Base-by-base conservation (phyloP, 2,797 vertebrate genomes). In the Bufotes viridis region DNA sequence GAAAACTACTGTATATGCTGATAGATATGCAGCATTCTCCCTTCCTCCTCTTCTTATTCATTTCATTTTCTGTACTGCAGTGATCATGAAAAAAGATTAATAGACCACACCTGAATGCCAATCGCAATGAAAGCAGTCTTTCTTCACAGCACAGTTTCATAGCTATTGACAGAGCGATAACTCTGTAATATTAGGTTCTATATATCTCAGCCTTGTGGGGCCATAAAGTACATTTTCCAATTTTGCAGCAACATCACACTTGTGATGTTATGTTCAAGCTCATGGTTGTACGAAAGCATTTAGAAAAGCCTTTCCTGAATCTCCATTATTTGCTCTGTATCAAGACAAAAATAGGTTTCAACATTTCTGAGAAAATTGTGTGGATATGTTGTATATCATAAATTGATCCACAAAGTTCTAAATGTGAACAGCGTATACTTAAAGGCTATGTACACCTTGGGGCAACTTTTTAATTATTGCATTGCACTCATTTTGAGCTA, bases 111-210 rank as follows among this genome's bases (percentile, higher is more conserved):
- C 81, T 90, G 90, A 87, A 90, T 90, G 87, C 87, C 87, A 84
- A 78, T 81, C 78, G 87, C 87, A 81, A 69, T 87, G 85, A 87
- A 84, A 87, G 90, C 87, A 88, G 87, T 78, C 87, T 88, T 90
- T 90, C 85, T 88, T 87, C 87, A 63, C 84, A 69, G 87, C 69
- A 67, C 83, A 87, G 84, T 70, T 88, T 87, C 87, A 88, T 81
- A 84, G 90, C 58, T 90, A 90, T 88, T 87, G 90, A 90, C 87
- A 90, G 87, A 84, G 70, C 90, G 70, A 90, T 90, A 90, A 89
- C 90, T 90, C 87, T 88, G 34, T 75, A 87, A 89, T 90, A 90
- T 87, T 78, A 89, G 67, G 81, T 87, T 86, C 87, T 81, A 84
- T 89, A 88, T 90, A 88, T 90, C 87, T 88, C 75, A 84, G 57